Evolutionary conservation across 2,888 invertebrate species (phyloP).

Genomic region (Cyclophora punctaria): DNA sequence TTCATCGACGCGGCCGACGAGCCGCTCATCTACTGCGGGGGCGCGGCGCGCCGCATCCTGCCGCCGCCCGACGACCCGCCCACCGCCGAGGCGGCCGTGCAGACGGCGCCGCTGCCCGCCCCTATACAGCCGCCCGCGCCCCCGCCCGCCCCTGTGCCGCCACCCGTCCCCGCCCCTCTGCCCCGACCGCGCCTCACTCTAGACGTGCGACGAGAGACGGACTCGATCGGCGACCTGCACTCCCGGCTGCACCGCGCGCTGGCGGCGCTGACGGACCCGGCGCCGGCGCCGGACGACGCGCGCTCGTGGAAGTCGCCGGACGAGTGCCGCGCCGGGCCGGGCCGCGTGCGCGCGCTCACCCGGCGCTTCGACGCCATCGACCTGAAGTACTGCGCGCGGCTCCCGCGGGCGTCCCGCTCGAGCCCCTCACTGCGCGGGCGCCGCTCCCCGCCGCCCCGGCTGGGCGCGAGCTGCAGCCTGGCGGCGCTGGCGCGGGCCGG

Average conservation of each 20-base stretch:
- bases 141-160: slow-evolving; percentile 9
- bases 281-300: slow-evolving; percentile 26
- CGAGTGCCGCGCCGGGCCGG: slow-evolving; percentile 79
- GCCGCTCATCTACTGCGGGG: slow-evolving; percentile 54
- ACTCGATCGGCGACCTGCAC: slow-evolving; percentile 44
- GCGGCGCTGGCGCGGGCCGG: slow-evolving; percentile 31
- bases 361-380: slow-evolving; percentile 79
- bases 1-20: slow-evolving; percentile 67
- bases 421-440: slow-evolving; percentile 63
- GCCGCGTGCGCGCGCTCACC: slow-evolving; percentile 81
- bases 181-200: slow-evolving; percentile 35
- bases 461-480: slow-evolving; percentile 46
- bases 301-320: slow-evolving; percentile 83
- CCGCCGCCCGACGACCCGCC: slow-evolving; percentile 37
- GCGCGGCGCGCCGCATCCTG: slow-evolving; percentile 19
- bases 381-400: slow-evolving; percentile 56
- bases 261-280: not conserved
- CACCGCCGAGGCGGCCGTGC: slow-evolving; percentile 22
- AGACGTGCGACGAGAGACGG: slow-evolving; percentile 40
- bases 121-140: slow-evolving; percentile 40
- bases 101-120: slow-evolving; percentile 27
- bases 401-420: slow-evolving; percentile 60
- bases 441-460: not conserved
- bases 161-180: slow-evolving; percentile 15
- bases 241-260: slow-evolving; percentile 50